Conservation (phyloP, 2,113 vertebrate genomes). For the Aleadryas rufinucha region DNA sequence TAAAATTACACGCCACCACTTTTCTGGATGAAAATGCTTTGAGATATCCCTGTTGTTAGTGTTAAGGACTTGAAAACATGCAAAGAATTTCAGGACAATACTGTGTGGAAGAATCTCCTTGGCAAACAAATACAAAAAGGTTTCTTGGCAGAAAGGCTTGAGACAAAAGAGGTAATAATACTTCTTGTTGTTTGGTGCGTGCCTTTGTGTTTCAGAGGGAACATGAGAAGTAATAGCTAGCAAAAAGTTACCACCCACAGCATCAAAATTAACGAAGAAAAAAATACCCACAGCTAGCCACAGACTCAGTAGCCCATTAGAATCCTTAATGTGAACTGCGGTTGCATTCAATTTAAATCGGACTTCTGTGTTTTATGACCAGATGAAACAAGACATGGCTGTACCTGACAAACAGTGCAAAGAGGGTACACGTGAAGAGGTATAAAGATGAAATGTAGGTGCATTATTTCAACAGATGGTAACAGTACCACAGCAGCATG, state of each 20-base stretch:
- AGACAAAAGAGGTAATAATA: not conserved
- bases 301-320: conserved; percentile 36
- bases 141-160: not conserved
- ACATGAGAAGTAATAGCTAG: not conserved
- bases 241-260: not conserved
- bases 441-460: conserved; percentile 63
- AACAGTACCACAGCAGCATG: conserved; percentile 64
- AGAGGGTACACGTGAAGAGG: conserved; percentile 33
- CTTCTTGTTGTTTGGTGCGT: not conserved
- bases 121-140: not conserved
- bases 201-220: not conserved
- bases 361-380: conserved; percentile 23
- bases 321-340: conserved; percentile 14
- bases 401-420: conserved; percentile 16
- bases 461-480: conserved; percentile 77
- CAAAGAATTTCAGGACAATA: not conserved
- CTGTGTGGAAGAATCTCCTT: not conserved
- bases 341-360: conserved; percentile 56
- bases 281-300: not conserved
- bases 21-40: not conserved
- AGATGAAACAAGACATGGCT: conserved; percentile 33
- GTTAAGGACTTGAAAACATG: not conserved
- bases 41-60: not conserved
- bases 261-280: not conserved
- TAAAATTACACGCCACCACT: not conserved